Evolutionary conservation across 2,888 invertebrate genomes (phyloP).

Genomic region (Chaetogeoica ovagalla): DNA sequence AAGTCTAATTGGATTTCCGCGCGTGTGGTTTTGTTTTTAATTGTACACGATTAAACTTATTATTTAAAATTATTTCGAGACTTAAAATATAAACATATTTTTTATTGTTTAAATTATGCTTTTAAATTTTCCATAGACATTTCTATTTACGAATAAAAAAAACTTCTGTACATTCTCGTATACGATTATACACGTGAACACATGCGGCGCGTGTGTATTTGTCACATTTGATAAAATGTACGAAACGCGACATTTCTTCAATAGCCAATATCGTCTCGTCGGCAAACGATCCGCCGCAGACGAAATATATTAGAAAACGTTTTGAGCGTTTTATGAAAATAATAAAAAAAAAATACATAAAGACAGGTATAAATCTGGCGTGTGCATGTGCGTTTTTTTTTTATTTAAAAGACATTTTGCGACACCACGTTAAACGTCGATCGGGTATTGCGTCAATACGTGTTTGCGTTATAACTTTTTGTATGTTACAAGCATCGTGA

Average conservation of each 20-base stretch:
- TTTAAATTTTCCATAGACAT: not conserved
- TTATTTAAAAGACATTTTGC: too few species aligned
- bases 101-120: too few species aligned
- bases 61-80: too few species aligned
- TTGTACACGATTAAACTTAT: too few species aligned
- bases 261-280: not conserved
- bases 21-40: too few species aligned
- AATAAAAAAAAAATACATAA: not conserved
- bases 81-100: too few species aligned
- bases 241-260: not conserved
- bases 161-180: not conserved
- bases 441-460: too few species aligned
- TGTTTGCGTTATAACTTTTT: not conserved
- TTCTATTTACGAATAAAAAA: not conserved
- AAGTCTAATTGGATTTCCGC: slow-evolving; percentile 19
- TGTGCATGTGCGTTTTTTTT: too few species aligned
- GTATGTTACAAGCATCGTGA: not conserved
- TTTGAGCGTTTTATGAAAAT: not conserved
- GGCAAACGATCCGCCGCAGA: not conserved
- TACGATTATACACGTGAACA: too few species aligned
- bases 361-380: too few species aligned
- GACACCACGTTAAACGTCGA: too few species aligned
- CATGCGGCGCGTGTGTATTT: not conserved
- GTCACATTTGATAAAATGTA: not conserved
- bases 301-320: slow-evolving; percentile 2